A percentile compares a stretch with the other conserved stretches of the same genome.
phyloP scores from a whole-genome alignment of 2,888 invertebrate species.

The Parnassius glacialis region DNA sequence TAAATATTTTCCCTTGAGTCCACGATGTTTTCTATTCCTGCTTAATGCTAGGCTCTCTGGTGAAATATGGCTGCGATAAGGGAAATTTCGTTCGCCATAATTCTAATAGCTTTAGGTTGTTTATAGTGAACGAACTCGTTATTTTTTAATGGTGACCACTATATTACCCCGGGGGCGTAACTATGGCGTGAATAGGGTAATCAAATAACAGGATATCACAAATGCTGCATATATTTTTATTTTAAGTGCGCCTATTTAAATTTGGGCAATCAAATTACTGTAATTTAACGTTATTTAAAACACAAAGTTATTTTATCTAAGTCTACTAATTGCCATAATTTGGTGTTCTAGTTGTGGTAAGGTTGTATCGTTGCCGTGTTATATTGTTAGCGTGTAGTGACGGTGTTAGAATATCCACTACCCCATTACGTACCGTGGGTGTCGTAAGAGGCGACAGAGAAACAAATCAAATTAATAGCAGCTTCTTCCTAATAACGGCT shows the following conservation, averaged over 20 bases:
- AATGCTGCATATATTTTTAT: conserved; percentile 3
- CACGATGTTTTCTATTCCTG: conserved; percentile 50
- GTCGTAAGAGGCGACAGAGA: no score
- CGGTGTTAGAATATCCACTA: no score
- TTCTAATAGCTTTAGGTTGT: conserved; percentile 69
- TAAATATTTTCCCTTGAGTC: conserved; percentile 42
- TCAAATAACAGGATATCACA: conserved; percentile 29
- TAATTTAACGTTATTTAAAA: no score
- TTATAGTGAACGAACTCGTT: conserved; percentile 71
- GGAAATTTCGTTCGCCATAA: conserved; percentile 72
- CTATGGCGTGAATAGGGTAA: conserved; percentile 35
- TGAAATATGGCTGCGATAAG: conserved; percentile 75
- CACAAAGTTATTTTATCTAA: no score
- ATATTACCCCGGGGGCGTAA: conserved; percentile 68
- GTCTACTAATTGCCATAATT: no score
- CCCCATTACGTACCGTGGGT: no score
- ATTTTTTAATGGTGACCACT: conserved; percentile 74
- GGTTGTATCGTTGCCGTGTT: no score
- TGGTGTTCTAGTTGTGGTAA: no score
- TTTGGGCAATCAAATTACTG: neutral
- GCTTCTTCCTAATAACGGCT: no score
- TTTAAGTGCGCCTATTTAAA: conserved; percentile 1
- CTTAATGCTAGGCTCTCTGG: conserved; percentile 65
- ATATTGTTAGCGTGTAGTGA: no score
- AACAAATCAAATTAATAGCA: no score